Percentiles rank a stretch among this genome's conserved stretches.
These are phyloP conservation scores for Antedon mediterranea DNA, from an alignment of 53 echinoderm and acorn worm species.

Conservation along the genomic window DNA sequence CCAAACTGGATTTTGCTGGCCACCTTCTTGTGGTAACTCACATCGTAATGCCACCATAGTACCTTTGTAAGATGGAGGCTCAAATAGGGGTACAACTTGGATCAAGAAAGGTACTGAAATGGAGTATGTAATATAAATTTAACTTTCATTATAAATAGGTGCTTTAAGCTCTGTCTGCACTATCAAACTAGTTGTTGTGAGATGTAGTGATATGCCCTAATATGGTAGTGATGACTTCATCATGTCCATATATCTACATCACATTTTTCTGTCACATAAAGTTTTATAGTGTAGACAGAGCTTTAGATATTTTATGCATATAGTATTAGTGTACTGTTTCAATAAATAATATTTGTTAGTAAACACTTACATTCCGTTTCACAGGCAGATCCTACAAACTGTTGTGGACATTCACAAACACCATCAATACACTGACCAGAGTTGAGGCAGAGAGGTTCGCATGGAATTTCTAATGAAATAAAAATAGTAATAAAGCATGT, in stretches of 20 bases:
- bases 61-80: conserved; percentile 34
- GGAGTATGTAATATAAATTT: not conserved
- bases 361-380: conserved; percentile 35
- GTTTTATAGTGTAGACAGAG: too few species aligned
- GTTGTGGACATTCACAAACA: conserved; percentile 44
- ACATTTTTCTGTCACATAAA: too few species aligned
- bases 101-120: conserved; percentile 29
- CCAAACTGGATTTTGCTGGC: conserved; percentile 33
- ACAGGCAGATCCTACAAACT: conserved; percentile 36
- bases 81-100: conserved; percentile 15
- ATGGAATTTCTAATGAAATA: conserved; percentile 41
- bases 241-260: too few species aligned
- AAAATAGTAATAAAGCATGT: too few species aligned
- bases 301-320: too few species aligned
- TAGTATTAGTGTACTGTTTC: too few species aligned
- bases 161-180: too few species aligned
- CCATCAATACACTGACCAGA: conserved; percentile 50
- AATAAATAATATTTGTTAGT: not conserved
- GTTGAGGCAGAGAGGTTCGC: conserved; percentile 56
- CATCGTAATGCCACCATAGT: conserved; percentile 24
- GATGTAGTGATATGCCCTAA: too few species aligned
- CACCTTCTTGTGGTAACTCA: not conserved
- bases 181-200: too few species aligned
- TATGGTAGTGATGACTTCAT: too few species aligned
- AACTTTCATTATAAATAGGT: too few species aligned